A percentile compares a stretch with the other conserved stretches of the same genome.
These are phyloP conservation scores for Xerus inauris DNA, from an alignment of 2,113 vertebrate genomes.

Conservation along the genomic window DNA sequence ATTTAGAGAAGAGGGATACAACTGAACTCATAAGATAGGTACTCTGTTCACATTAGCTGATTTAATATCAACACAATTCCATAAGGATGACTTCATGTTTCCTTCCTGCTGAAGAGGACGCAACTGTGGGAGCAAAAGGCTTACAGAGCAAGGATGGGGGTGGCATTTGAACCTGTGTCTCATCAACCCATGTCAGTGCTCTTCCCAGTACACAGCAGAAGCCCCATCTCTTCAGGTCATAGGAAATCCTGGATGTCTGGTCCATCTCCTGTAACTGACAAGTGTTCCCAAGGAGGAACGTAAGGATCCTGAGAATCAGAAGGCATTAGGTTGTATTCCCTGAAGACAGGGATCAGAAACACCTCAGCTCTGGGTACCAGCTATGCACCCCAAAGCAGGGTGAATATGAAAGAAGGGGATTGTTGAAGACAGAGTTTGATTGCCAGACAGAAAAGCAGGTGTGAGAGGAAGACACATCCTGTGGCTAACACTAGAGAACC, in stretches of 20 bases:
- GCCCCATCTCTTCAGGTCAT: accelerated
- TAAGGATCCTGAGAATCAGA: not conserved
- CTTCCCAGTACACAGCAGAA: not conserved
- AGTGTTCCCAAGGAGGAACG: not conserved
- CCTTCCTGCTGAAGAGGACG: not conserved
- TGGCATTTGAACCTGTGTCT: not conserved
- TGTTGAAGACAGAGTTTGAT: not conserved
- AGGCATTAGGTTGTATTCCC: not conserved
- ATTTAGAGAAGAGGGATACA: not conserved
- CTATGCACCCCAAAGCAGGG: not conserved
- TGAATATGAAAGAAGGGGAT: not conserved
- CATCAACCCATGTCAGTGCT: not conserved
- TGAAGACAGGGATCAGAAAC: not conserved
- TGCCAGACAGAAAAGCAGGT: not conserved
- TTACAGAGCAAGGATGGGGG: not conserved
- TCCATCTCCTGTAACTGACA: not conserved
- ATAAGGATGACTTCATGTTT: not conserved
- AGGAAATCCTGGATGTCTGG: not conserved
- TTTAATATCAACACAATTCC: conserved; percentile 22
- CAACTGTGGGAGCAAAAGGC: not conserved
- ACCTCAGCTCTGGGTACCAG: not conserved
- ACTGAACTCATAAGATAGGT: not conserved
- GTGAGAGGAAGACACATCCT: not conserved
- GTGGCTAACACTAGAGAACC: not conserved
- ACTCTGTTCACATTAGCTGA: not conserved